Conservation (phyloP, 2,113 vertebrate species). For the Malurus cyaneus region DNA sequence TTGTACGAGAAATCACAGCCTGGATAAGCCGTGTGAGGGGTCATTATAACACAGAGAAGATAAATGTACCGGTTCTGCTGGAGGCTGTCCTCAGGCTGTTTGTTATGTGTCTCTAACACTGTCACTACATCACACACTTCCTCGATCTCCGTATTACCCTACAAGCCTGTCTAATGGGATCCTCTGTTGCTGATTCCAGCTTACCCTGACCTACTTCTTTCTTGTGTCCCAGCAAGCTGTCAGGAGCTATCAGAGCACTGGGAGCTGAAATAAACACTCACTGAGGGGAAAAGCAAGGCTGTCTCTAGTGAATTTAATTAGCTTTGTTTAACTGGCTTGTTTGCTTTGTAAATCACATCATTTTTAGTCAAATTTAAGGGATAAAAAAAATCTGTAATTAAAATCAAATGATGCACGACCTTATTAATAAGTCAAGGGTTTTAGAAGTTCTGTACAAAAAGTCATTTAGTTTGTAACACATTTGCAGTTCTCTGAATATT, state of each 20-base stretch:
- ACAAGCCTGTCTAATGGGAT: conserved; percentile 72
- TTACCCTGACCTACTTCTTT: conserved; percentile 77
- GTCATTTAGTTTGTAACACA: neutral
- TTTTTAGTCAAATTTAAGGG: conserved; percentile 63
- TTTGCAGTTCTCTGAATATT: neutral
- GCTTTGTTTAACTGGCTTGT: conserved; percentile 69
- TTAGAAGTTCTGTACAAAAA: conserved; percentile 45
- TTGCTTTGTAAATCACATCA: conserved; percentile 66
- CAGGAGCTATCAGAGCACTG: conserved; percentile 69
- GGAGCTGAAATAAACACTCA: conserved; percentile 74
- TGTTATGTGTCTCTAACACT: conserved; percentile 68
- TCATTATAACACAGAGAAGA: conserved; percentile 51
- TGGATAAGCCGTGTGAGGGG: conserved; percentile 30
- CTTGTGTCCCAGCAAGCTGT: conserved; percentile 72
- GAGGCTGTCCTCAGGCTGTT: conserved; percentile 67
- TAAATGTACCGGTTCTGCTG: conserved; percentile 58
- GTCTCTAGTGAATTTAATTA: conserved; percentile 67
- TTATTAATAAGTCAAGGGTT: conserved; percentile 49
- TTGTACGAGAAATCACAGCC: conserved; percentile 7
- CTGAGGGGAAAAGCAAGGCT: conserved; percentile 62
- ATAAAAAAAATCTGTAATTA: conserved; percentile 61
- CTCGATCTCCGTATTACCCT: conserved; percentile 64
- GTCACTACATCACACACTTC: conserved; percentile 63
- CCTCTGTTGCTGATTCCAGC: conserved; percentile 72
- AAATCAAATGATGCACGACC: conserved; percentile 50